Percentiles rank a stretch among this genome's conserved stretches.
Conservation (phyloP, 2,113 vertebrate species). For the Silurus asotus region DNA sequence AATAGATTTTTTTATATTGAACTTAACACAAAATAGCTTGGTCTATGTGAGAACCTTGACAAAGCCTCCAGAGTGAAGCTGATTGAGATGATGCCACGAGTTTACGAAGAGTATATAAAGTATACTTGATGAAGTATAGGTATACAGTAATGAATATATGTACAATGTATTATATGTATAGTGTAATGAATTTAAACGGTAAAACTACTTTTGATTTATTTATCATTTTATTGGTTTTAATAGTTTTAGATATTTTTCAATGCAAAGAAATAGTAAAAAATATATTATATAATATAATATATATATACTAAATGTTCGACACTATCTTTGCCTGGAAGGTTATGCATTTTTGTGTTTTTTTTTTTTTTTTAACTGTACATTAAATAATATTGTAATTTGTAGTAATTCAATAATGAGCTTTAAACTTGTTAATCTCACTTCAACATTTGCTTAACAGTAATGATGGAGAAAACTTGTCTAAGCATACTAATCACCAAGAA, state of each 20-base stretch:
- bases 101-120: neutral
- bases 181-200: neutral
- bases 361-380: neutral
- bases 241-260: no score
- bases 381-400: neutral
- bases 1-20: neutral
- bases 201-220: neutral
- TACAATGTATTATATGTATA: neutral
- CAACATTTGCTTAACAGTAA: neutral
- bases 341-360: neutral
- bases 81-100: neutral
- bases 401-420: neutral
- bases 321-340: neutral
- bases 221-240: no score
- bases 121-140: neutral
- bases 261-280: no score
- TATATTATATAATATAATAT: no score
- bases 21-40: neutral
- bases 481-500: neutral
- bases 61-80: neutral
- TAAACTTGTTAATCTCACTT: neutral
- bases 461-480: neutral
- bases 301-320: no score
- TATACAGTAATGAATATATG: no score
- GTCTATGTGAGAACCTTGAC: neutral